phyloP scores from a whole-genome alignment of 1,140 invertebrate genomes.

The Latrodectus geometricus region DNA sequence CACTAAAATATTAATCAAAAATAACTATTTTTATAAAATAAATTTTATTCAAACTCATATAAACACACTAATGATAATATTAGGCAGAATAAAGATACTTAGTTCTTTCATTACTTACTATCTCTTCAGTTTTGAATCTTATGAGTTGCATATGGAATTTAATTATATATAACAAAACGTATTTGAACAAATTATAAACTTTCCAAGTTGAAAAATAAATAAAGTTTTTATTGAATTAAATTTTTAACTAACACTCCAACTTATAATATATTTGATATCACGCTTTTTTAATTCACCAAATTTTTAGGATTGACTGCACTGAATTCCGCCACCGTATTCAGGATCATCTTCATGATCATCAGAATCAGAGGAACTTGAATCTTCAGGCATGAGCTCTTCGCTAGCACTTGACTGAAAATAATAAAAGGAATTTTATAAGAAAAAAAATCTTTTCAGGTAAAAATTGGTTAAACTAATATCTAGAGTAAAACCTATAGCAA shows the following conservation, averaged over 20 bases:
- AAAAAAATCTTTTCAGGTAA: background rate
- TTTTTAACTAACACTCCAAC: background rate
- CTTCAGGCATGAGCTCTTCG: background rate
- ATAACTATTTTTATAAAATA: no score
- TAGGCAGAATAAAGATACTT: no score
- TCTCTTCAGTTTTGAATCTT: no score
- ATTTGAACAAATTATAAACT: no score
- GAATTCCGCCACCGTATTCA: background rate
- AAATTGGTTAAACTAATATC: no score
- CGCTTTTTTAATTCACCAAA: no score
- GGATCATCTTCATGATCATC: conserved; percentile 8
- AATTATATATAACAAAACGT: no score
- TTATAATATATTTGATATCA: conserved; percentile 66
- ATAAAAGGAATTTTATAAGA: background rate
- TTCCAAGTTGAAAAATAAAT: background rate
- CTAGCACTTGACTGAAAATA: background rate
- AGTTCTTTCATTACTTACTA: no score
- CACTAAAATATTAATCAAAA: no score
- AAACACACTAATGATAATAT: no score
- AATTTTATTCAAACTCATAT: no score
- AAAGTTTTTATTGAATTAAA: conserved; percentile 2
- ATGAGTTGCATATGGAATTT: no score
- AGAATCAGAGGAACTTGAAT: conserved; percentile 9
- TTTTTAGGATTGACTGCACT: conserved; percentile 18
- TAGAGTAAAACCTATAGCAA: background rate